A percentile compares a stretch with the other conserved stretches of the same genome.
Evolutionary conservation across 2,888 invertebrate genomes (phyloP).

Genomic region (Netelia virgata): DNA sequence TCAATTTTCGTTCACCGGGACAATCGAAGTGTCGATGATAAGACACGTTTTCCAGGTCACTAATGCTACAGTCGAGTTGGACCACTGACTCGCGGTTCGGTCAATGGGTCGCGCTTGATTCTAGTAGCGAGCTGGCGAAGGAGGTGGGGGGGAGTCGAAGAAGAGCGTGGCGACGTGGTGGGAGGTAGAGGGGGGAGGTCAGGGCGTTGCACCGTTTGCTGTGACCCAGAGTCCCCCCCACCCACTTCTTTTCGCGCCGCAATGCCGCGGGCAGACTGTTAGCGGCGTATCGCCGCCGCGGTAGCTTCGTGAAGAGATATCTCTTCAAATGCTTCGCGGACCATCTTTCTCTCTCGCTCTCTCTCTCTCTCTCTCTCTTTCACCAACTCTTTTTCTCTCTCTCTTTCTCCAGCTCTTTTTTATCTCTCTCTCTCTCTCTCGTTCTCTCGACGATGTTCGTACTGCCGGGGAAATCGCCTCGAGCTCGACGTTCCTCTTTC

Average conservation of each 20-base stretch:
- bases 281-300: constrained; percentile 39
- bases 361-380: too few relatives aligned
- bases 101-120: constrained; percentile 39
- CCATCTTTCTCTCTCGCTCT: neutral
- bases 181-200: constrained; percentile 70
- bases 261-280: constrained; percentile 18
- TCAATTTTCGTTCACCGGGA: neutral
- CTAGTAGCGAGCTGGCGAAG: constrained; percentile 53
- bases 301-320: constrained; percentile 47
- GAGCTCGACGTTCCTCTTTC: constrained; percentile 50
- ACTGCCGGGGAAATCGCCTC: constrained; percentile 58
- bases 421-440: too few relatives aligned
- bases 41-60: constrained; percentile 45
- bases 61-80: constrained; percentile 41
- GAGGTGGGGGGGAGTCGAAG: constrained; percentile 40
- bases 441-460: neutral
- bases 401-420: neutral
- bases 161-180: neutral
- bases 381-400: too few relatives aligned
- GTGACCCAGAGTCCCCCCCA: constrained; percentile 79
- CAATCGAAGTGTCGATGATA: constrained; percentile 7
- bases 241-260: constrained; percentile 24
- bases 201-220: constrained; percentile 81
- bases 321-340: constrained; percentile 24
- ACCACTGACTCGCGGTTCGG: constrained; percentile 45